Base-by-base conservation (phyloP, 2,797 vertebrate genomes). In the Moxostoma hubbsi region DNA sequence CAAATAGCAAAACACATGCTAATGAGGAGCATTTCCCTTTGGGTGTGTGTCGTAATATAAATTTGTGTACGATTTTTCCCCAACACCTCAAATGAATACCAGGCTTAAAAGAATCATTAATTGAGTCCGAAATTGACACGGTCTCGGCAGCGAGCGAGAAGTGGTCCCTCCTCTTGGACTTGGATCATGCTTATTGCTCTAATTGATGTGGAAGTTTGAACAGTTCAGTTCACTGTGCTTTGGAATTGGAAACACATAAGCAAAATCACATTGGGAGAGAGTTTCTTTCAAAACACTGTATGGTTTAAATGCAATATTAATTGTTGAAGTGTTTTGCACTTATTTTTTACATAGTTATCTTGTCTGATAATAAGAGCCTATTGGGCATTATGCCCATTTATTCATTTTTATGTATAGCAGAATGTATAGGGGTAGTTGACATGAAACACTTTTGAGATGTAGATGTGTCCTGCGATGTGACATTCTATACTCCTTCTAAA, bases 31-130 rank as follows among this genome's bases (percentile, higher is more conserved):
- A 72, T 89, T 85, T 89, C 81, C 86, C 89, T 85, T 90, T 90
- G 86, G 68, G 80, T 86, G 89, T 86, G 86, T 86, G 86, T 91
- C 91, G 90, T 85, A 81, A 88, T 90, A 83, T 87, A 86, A 85
- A 88, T 91, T 91, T 91, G 85, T 90, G 92, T 92, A 90, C 82
- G 66, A 80, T 89, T 90, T 89, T 88, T 89, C 87, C 88, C 83
- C 83, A 82, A 81, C 73, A 88, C 81, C 90, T 76, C 86, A 82
- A 88, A 54, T 64, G 87, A 87, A 75, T 89, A 88, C 89, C 83
- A 90, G 81, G 84, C 85, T 85, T 69, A 86, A 83, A 86, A 85
- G 88, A 93, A 90, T 91, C 88, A 93, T 91, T 91, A 92, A 92
- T 93, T 91, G 90, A 81, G 87, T 90, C 77, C 87, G 89, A 92